phyloP scores from a whole-genome alignment of 2,797 vertebrate genomes.

The Alosa sapidissima region DNA sequence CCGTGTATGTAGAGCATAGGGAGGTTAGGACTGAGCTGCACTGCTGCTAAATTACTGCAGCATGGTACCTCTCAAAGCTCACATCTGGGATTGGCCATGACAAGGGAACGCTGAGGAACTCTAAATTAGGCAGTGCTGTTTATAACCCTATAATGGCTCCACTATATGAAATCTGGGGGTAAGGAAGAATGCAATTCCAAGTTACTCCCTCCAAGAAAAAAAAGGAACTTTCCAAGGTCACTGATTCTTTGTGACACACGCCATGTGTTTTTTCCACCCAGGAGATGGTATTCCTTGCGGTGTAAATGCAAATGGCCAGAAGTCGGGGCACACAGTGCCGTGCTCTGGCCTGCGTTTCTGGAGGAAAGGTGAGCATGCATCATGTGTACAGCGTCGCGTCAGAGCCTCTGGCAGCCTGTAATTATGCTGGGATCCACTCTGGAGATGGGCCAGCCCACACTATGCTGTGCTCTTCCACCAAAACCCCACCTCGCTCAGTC shows the following conservation, averaged over 20 bases:
- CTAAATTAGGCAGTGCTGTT: constrained; percentile 80
- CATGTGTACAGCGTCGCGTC: neutral
- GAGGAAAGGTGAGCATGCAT: constrained; percentile 16
- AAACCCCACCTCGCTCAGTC: neutral
- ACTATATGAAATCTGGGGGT: constrained; percentile 69
- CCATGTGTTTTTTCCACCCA: constrained; percentile 32
- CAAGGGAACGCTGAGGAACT: constrained; percentile 76
- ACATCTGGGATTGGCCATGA: constrained; percentile 78
- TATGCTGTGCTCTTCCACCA: neutral
- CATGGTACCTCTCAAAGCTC: constrained; percentile 75
- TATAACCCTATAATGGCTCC: constrained; percentile 79
- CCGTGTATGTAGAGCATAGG: neutral
- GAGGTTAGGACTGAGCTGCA: constrained; percentile 54
- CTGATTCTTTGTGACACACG: constrained; percentile 48
- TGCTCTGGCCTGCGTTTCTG: neutral
- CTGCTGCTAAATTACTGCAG: constrained; percentile 71
- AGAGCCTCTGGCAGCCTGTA: neutral
- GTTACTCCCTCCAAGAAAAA: constrained; percentile 60
- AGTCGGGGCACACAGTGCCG: neutral
- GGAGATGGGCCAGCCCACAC: neutral
- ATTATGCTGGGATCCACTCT: constrained; percentile 5
- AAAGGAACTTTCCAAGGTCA: constrained; percentile 41
- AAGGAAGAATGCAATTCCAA: constrained; percentile 56
- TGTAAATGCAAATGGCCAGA: neutral
- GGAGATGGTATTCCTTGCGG: neutral